Base-by-base conservation (phyloP, 2,113 vertebrate genomes). In the Galemys pyrenaicus region DNA sequence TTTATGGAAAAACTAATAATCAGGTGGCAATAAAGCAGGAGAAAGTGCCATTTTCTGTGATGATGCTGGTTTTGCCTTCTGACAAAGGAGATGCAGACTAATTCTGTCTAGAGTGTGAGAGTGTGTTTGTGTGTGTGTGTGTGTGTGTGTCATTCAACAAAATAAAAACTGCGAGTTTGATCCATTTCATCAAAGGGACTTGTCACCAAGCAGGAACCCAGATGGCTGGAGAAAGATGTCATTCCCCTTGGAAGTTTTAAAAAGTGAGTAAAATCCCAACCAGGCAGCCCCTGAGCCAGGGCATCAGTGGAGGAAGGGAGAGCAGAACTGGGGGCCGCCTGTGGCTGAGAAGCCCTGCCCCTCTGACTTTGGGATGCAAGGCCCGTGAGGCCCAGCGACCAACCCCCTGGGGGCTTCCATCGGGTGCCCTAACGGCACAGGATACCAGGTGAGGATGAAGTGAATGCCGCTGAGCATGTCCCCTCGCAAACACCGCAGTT, bases 1-100 rank as follows among this genome's bases (percentile, higher is more conserved):
- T 98, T 98, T 99, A 98, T 98, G 98, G 98, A 98, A 97, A 98
- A 97, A 98, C 98, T 97, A 78, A 92, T 70, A 89, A 96, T 64
- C 77, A 77, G 26, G 20, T 94, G 70, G 93, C 92, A 96, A 97
- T 94, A 95, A 97, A 97, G 64, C 87, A 94, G 88, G 83, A 79
- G 46, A 88, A 97, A 80, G 32, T 93, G 89, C 44, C 11, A 0
- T 94, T 91, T 97, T 91, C 94, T 70, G 77, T 84, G 85, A 60
- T 56, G 68, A 75, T 71, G 75, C 70, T 37, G 39, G 68, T 19
- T 89, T 78, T 94, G 22, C 82, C n/a, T n/a, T n/a, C n/a, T n/a
- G n/a, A 35, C 17, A n/a, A 35, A 26, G 41, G 46, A 73, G 30
- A 89, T 12, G 11, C 8, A 28, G 17, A 28, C 54, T 28, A 37